These are phyloP conservation scores for Melikaiella ostensackeni DNA, from an alignment of 2,888 invertebrate species.

Conservation along the genomic window DNA sequence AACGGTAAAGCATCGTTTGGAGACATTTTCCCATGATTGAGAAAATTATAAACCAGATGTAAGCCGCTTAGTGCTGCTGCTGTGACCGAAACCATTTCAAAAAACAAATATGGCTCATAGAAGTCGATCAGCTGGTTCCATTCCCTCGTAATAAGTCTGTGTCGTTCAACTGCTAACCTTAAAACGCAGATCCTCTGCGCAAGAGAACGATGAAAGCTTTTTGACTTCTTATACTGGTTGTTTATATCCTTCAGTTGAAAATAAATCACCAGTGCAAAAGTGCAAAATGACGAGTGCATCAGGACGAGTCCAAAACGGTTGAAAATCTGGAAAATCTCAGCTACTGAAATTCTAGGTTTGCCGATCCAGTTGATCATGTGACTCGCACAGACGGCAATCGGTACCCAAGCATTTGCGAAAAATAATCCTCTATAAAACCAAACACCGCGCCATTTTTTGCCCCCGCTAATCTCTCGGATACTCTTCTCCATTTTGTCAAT, in stretches of 20 bases:
- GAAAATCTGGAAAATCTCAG: constrained; percentile 6
- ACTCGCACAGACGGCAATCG: background rate
- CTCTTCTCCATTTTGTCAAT: background rate
- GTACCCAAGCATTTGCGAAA: background rate
- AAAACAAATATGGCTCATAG: constrained; percentile 9
- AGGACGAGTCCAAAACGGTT: constrained; percentile 2
- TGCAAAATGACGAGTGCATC: constrained; percentile 19
- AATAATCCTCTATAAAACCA: background rate
- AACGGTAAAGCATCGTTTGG: background rate
- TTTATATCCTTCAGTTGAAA: background rate
- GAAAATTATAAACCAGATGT: background rate
- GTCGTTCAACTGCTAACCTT: background rate
- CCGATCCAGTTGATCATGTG: background rate
- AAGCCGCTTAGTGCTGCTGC: background rate
- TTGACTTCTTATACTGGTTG: constrained; percentile 2
- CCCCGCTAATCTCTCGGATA: background rate
- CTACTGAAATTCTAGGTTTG: background rate
- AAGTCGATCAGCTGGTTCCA: constrained; percentile 26
- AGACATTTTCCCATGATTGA: background rate
- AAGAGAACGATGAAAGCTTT: background rate
- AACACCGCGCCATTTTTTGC: background rate
- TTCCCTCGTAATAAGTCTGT: background rate
- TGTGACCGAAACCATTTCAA: constrained; percentile 10
- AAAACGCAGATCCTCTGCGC: constrained; percentile 8
- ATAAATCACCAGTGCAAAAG: constrained; percentile 1